Percentiles rank a stretch among this genome's conserved stretches.
These are phyloP conservation scores for Apostichopus californicus DNA, from an alignment of 35 echinoderm and acorn worm genomes.

Conservation along the genomic window DNA sequence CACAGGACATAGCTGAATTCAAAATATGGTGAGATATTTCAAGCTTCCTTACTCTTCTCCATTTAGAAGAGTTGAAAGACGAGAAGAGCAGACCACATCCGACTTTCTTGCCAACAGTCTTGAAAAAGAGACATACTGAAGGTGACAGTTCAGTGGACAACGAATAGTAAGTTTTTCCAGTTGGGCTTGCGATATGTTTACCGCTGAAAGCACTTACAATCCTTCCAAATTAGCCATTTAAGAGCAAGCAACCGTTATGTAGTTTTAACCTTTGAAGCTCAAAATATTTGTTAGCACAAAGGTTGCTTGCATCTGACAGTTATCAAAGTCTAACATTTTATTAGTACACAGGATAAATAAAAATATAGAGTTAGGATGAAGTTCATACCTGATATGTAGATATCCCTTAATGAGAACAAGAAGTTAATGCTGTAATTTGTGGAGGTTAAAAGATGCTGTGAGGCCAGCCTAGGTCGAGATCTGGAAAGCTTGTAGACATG, in stretches of 20 bases:
- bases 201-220: no score
- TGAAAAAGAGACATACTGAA: background rate
- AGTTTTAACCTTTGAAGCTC: no score
- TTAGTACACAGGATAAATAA: background rate
- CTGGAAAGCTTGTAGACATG: background rate
- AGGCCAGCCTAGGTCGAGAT: background rate
- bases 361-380: background rate
- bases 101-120: background rate
- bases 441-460: background rate
- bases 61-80: no score
- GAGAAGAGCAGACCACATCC: background rate
- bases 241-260: no score
- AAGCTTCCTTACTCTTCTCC: no score
- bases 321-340: no score
- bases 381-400: background rate
- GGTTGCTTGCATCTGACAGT: no score
- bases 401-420: background rate
- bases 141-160: background rate
- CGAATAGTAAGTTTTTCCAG: background rate
- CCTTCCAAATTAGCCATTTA: no score
- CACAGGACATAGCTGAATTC: no score
- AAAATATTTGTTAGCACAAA: no score
- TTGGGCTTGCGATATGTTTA: no score
- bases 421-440: background rate
- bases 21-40: no score